Conservation (phyloP, 2,113 vertebrate genomes). For the Muntiacus muntjak region DNA sequence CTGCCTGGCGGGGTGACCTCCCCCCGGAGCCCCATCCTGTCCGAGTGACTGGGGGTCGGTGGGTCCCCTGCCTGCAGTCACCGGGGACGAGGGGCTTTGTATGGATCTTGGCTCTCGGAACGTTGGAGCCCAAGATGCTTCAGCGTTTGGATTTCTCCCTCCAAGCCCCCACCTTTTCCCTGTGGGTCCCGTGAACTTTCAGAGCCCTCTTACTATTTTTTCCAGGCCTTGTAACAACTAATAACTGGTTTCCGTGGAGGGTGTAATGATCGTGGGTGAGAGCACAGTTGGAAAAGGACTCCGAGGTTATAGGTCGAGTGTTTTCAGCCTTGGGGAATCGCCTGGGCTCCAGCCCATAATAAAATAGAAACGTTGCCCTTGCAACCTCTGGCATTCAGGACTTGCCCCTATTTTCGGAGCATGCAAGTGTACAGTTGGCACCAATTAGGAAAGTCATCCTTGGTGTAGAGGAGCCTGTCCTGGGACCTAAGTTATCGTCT, state of each 20-base stretch:
- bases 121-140: not conserved
- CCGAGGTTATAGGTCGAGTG: slow-evolving; percentile 44
- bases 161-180: not conserved
- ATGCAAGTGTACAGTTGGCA: slow-evolving; percentile 54
- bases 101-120: not conserved
- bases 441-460: slow-evolving; percentile 5
- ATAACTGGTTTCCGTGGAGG: slow-evolving; percentile 34
- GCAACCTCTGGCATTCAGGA: not conserved
- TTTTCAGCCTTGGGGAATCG: not conserved
- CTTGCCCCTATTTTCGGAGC: slow-evolving; percentile 43
- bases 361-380: not conserved
- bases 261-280: slow-evolving; percentile 12
- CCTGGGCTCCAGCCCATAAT: not conserved
- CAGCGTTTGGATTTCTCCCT: not conserved
- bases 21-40: not conserved
- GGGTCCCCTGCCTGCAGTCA: not conserved
- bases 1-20: not conserved
- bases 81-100: not conserved
- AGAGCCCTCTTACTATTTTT: not conserved
- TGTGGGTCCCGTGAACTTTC: slow-evolving; percentile 42
- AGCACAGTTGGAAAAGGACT: slow-evolving; percentile 52
- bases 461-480: not conserved
- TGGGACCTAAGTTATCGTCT: slow-evolving; percentile 28
- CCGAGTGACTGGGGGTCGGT: not conserved
- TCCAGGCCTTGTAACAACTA: slow-evolving; percentile 19